A percentile compares a stretch with the other conserved stretches of the same genome.
phyloP scores from a whole-genome alignment of 2,797 vertebrate genomes.

The Atherinosoma microstoma region DNA sequence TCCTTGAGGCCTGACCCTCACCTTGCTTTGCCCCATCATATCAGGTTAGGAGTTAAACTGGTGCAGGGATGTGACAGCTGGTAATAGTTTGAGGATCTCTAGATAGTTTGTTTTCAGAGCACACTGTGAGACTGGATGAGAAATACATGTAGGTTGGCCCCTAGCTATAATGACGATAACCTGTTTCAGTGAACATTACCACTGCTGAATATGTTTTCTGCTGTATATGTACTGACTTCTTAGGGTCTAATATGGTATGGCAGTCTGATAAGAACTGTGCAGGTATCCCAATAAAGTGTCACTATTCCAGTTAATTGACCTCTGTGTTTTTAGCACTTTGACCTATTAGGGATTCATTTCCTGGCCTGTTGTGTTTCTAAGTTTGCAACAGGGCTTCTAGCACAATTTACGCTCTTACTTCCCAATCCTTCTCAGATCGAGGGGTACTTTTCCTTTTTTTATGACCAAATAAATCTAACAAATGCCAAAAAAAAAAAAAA shows the following conservation, averaged over 20 bases:
- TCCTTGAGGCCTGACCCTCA: constrained; percentile 80
- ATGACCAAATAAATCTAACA: constrained; percentile 85
- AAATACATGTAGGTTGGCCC: constrained; percentile 68
- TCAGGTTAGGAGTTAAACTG: constrained; percentile 73
- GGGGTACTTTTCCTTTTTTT: constrained; percentile 77
- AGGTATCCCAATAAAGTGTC: constrained; percentile 64
- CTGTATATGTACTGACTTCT: constrained; percentile 32
- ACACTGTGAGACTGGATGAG: constrained; percentile 68
- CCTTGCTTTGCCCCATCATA: constrained; percentile 78
- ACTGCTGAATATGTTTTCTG: constrained; percentile 39
- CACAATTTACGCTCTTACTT: constrained; percentile 74
- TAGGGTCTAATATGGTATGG: constrained; percentile 1
- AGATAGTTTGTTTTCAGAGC: constrained; percentile 81
- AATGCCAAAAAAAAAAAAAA: constrained; percentile 79
- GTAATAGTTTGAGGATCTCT: constrained; percentile 81
- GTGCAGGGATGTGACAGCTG: constrained; percentile 81
- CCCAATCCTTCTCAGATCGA: constrained; percentile 73
- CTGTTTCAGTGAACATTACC: constrained; percentile 54
- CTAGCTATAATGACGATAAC: constrained; percentile 60
- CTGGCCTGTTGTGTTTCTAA: constrained; percentile 72
- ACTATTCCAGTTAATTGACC: constrained; percentile 64
- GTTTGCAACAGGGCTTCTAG: constrained; percentile 68
- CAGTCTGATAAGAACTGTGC: constrained; percentile 36
- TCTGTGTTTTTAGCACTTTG: constrained; percentile 70
- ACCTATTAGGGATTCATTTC: constrained; percentile 77